Conservation (phyloP, 30 jellyfish, hydroid and myxozoan species). For the Turritopsis rubra region DNA sequence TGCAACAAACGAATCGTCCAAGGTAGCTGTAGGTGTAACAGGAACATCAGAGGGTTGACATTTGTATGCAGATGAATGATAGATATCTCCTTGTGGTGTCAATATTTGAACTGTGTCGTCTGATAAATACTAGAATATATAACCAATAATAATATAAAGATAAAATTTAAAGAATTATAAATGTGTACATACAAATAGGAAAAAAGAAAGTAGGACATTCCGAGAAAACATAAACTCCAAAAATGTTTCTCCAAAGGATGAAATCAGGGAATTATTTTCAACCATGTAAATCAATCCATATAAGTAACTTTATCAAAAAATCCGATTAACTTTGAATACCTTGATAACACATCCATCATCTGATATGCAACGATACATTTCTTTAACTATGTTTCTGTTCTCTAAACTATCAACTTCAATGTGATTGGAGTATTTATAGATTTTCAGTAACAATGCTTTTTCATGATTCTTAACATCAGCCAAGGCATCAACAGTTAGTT, state of each 20-base stretch:
- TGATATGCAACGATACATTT: slow-evolving; percentile 38
- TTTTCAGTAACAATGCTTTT: not conserved
- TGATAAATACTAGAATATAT: not conserved
- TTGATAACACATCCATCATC: slow-evolving; percentile 63
- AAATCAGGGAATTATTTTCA: too few relatives aligned
- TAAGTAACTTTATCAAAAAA: too few relatives aligned
- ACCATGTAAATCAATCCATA: too few relatives aligned
- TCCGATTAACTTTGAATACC: slow-evolving; percentile 21
- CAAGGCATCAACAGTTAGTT: not conserved
- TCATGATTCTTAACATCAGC: not conserved
- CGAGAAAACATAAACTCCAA: too few relatives aligned
- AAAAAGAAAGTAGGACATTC: too few relatives aligned
- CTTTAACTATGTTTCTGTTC: slow-evolving; percentile 1
- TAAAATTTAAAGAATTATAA: too few relatives aligned
- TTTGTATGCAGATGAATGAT: slow-evolving; percentile 4
- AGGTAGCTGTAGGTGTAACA: not conserved
- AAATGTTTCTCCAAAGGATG: too few relatives aligned
- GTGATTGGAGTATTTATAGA: not conserved
- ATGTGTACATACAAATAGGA: too few relatives aligned
- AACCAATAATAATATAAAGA: not conserved
- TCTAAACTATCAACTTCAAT: slow-evolving; percentile 15
- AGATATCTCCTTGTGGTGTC: slow-evolving; percentile 12
- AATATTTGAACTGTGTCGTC: slow-evolving; percentile 21
- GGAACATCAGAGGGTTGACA: not conserved
- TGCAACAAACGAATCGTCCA: not conserved